Evolutionary conservation across 1,140 invertebrate genomes (phyloP), one percentile per base, ranked within the genome.

Genomic region (Sycophila sp.): DNA sequence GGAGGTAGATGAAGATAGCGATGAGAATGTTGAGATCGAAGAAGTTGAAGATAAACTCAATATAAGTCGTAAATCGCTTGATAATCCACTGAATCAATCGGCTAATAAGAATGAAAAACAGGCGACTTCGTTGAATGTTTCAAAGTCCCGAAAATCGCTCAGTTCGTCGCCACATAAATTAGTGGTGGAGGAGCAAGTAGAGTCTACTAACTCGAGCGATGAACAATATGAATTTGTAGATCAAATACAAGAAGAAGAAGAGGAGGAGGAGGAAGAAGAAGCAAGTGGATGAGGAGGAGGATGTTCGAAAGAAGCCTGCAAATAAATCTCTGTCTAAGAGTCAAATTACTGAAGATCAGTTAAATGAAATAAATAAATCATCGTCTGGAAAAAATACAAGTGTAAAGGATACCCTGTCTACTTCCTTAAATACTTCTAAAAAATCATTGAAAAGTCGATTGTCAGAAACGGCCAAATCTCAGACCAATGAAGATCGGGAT

Each of bases 1-100:
- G 22, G 55, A 71, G 40, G 32, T 55, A 24, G 63, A 45, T 64
- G 60, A 53, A 51, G 19, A 62, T 34, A 47, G 45, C 32, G 15
- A 65, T 24, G n/a, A 69, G 66, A n/a, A 17, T 10, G n/a, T n/a
- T n/a, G 58, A 75, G 4, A 45, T 13, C 17, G n/a, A 24, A 28
- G 32, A 36, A 34, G 24, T n/a, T 5, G 15, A 32, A 32, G 22
- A 42, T 13, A 53, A 59, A 62, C 15, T 49, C 13, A 53, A 42
- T 30, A 36, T 40, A 42, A 62, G 26, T 63, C 2, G 26, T 8
- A 17, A 36, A 56, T 32, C 53, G 15, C 8, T 38, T 0, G 42
- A 47, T 38, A 58, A 58, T 28, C 28, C 22, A 32, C 0, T 19
- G 6, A 47, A 19, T n/a, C n/a, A 26, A 13, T 59, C 45, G 10